phyloP scores from a whole-genome alignment of 2,888 invertebrate species.

The Leptinotarsa juncta region DNA sequence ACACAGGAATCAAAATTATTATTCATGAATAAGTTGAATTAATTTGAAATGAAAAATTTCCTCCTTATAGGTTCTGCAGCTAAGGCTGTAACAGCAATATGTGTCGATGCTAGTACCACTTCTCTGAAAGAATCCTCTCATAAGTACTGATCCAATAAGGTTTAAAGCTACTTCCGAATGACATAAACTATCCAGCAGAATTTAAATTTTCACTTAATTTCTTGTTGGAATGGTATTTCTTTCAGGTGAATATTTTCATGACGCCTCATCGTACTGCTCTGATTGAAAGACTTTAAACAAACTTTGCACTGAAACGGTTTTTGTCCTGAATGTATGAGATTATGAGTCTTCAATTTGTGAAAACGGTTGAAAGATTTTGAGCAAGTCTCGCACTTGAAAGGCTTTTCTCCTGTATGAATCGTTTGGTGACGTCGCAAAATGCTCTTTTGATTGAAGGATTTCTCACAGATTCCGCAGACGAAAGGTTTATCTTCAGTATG shows the following conservation, averaged over 20 bases:
- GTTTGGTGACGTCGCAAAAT: background rate
- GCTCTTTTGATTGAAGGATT: background rate
- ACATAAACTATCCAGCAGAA: too few relatives aligned
- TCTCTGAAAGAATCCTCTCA: too few relatives aligned
- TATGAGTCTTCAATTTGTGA: background rate
- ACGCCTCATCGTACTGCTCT: background rate
- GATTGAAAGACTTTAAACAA: background rate
- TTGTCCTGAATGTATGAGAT: background rate
- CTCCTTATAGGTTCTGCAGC: too few relatives aligned
- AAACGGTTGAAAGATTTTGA: background rate
- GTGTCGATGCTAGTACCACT: too few relatives aligned
- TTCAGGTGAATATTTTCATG: background rate
- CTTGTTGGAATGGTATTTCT: too few relatives aligned
- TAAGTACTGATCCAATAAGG: too few relatives aligned
- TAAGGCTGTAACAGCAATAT: too few relatives aligned
- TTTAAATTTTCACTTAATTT: too few relatives aligned
- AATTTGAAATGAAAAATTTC: too few relatives aligned
- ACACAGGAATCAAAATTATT: too few relatives aligned
- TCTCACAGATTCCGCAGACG: background rate
- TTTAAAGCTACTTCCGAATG: too few relatives aligned
- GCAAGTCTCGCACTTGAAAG: background rate
- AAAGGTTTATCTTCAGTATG: background rate
- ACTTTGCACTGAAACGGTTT: conserved; percentile 1
- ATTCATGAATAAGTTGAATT: too few relatives aligned
- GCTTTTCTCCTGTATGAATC: background rate